These are phyloP conservation scores for Ganaspis sp. DNA, from an alignment of 1,140 invertebrate species.

Conservation along the genomic window DNA sequence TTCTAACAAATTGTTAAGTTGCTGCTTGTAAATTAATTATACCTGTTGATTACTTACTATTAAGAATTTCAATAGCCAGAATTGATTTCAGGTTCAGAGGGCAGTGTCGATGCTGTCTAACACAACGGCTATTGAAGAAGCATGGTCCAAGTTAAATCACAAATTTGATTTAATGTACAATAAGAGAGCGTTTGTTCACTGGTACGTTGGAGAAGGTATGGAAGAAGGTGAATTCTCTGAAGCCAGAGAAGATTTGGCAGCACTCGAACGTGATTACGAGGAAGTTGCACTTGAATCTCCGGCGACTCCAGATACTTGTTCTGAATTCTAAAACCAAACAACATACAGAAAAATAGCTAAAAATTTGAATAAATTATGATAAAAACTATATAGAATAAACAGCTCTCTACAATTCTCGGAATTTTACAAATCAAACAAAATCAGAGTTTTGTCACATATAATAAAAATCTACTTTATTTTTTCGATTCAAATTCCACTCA, in stretches of 20 bases:
- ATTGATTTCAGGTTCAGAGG: constrained; percentile 44
- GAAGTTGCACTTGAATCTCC: constrained; percentile 78
- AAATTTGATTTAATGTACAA: constrained; percentile 59
- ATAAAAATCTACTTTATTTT: too few species aligned
- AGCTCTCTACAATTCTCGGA: too few species aligned
- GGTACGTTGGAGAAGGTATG: constrained; percentile 88
- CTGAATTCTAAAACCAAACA: neutral
- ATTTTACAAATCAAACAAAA: too few species aligned
- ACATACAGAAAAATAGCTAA: neutral
- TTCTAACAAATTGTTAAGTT: too few species aligned
- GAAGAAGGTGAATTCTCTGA: constrained; percentile 90
- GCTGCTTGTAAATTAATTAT: too few species aligned
- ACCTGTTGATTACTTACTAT: too few species aligned
- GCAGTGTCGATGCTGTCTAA: constrained; percentile 60
- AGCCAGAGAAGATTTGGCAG: constrained; percentile 87
- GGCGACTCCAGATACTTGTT: neutral
- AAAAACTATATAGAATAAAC: constrained; percentile 15
- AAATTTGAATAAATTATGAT: neutral
- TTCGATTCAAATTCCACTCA: too few species aligned
- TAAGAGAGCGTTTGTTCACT: constrained; percentile 85
- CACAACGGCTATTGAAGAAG: constrained; percentile 75
- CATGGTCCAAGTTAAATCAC: constrained; percentile 48
- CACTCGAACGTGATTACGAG: constrained; percentile 82
- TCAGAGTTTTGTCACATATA: too few species aligned
- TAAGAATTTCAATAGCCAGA: too few species aligned